Percentiles rank a stretch among this genome's conserved stretches.
phyloP scores from a whole-genome alignment of 92 coral and sea anemone genomes.

The Anthopleura xanthogrammica region DNA sequence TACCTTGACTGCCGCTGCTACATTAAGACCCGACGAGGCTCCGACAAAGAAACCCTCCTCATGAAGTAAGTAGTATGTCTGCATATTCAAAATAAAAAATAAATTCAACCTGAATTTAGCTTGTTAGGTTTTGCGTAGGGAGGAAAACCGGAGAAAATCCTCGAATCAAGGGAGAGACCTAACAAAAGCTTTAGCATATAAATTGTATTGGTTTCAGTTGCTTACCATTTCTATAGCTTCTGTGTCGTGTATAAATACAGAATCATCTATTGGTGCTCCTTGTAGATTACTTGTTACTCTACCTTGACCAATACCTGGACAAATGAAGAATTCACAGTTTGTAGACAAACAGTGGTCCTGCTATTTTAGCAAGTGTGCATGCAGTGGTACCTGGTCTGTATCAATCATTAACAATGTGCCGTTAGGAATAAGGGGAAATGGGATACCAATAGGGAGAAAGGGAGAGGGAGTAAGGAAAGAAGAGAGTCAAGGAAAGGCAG shows the following conservation, averaged over 20 bases:
- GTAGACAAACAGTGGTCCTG: too few relatives aligned
- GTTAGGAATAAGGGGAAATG: too few relatives aligned
- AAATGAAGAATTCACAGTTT: too few relatives aligned
- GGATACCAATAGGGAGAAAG: too few relatives aligned
- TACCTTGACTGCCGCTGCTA: slow-evolving; percentile 96
- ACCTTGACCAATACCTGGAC: slow-evolving; percentile 95
- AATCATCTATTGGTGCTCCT: slow-evolving; percentile 94
- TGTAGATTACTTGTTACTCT: slow-evolving; percentile 84
- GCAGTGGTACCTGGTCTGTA: too few relatives aligned
- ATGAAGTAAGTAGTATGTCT: slow-evolving; percentile 89
- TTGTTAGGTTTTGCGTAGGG: too few relatives aligned
- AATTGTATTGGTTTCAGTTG: not conserved
- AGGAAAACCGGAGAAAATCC: too few relatives aligned
- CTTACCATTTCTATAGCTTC: slow-evolving; percentile 94
- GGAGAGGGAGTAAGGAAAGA: too few relatives aligned
- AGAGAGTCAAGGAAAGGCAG: too few relatives aligned
- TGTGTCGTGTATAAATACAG: slow-evolving; percentile 76
- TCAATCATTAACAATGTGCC: too few relatives aligned
- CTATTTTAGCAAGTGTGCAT: too few relatives aligned
- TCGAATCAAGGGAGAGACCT: not conserved
- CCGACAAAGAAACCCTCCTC: slow-evolving; percentile 98
- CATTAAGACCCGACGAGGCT: slow-evolving; percentile 94
- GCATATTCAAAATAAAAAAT: not conserved
- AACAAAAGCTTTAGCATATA: not conserved
- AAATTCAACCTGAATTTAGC: too few relatives aligned